phyloP scores from a whole-genome alignment of 2,888 invertebrate genomes.

The Melanotus villosus region DNA sequence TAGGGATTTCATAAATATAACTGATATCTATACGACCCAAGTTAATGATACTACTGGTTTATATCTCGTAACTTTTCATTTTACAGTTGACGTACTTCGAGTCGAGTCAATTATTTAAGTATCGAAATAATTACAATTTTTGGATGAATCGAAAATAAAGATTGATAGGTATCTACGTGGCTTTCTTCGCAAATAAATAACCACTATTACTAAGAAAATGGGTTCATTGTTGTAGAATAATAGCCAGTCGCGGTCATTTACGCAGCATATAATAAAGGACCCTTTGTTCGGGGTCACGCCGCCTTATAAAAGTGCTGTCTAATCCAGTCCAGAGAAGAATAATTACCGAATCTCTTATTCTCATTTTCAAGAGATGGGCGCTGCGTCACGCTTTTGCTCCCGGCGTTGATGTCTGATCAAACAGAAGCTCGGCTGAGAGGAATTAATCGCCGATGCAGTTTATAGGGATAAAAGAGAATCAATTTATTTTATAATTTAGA shows the following conservation, averaged over 20 bases:
- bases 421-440: constrained; percentile 44
- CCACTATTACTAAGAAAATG: constrained; percentile 42
- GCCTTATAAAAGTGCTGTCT: constrained; percentile 56
- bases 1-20: constrained; percentile 60
- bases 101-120: constrained; percentile 30
- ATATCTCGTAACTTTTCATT: constrained; percentile 64
- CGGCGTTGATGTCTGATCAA: constrained; percentile 47
- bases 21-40: constrained; percentile 52
- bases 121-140: too few species aligned
- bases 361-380: constrained; percentile 47
- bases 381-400: constrained; percentile 47
- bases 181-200: constrained; percentile 33
- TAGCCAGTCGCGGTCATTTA: constrained; percentile 56
- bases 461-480: constrained; percentile 50
- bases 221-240: constrained; percentile 51
- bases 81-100: constrained; percentile 53
- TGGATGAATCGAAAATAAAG: neutral
- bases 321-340: constrained; percentile 56
- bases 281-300: constrained; percentile 52
- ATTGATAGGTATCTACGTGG: neutral
- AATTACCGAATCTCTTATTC: constrained; percentile 53
- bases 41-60: constrained; percentile 59
- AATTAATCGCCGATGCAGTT: constrained; percentile 45
- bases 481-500: constrained; percentile 52
- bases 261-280: constrained; percentile 54